These are phyloP conservation scores for Capromys pilorides DNA, from an alignment of 2,797 vertebrate species.

Conservation along the genomic window DNA sequence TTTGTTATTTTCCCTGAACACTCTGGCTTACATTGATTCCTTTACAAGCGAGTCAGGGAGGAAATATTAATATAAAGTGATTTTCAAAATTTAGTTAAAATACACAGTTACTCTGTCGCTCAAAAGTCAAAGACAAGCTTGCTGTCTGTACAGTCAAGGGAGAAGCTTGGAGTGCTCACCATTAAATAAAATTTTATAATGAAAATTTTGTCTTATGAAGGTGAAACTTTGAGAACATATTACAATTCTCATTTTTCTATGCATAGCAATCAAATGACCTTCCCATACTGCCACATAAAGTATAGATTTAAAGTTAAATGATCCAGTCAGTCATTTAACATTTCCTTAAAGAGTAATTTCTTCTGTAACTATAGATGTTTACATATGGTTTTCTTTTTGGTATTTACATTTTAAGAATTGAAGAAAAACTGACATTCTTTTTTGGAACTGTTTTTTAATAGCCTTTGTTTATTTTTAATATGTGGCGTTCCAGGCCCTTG, in stretches of 20 bases:
- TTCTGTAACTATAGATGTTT: constrained; percentile 82
- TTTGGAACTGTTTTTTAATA: constrained; percentile 88
- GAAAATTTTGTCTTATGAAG: constrained; percentile 88
- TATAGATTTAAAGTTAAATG: constrained; percentile 88
- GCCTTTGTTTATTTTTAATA: constrained; percentile 90
- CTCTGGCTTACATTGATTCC: neutral
- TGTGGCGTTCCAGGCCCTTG: constrained; percentile 87
- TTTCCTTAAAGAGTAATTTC: constrained; percentile 85
- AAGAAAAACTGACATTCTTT: constrained; percentile 84
- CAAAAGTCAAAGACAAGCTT: constrained; percentile 25
- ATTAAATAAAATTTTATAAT: constrained; percentile 85
- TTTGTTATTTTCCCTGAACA: neutral
- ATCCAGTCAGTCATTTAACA: constrained; percentile 86
- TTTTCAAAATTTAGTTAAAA: constrained; percentile 42
- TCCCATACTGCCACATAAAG: constrained; percentile 85
- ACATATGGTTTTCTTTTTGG: constrained; percentile 73
- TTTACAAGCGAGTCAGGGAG: neutral
- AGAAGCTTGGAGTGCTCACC: constrained; percentile 76
- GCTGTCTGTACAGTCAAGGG: constrained; percentile 46
- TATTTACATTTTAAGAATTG: constrained; percentile 86
- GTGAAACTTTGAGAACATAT: constrained; percentile 87
- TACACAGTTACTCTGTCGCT: neutral
- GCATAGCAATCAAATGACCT: constrained; percentile 87
- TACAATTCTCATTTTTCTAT: constrained; percentile 87
- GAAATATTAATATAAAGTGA: constrained; percentile 29